Evolutionary conservation across 53 echinoderm and acorn worm genomes (phyloP).

Genomic region (Temnopleurus reevesii): DNA sequence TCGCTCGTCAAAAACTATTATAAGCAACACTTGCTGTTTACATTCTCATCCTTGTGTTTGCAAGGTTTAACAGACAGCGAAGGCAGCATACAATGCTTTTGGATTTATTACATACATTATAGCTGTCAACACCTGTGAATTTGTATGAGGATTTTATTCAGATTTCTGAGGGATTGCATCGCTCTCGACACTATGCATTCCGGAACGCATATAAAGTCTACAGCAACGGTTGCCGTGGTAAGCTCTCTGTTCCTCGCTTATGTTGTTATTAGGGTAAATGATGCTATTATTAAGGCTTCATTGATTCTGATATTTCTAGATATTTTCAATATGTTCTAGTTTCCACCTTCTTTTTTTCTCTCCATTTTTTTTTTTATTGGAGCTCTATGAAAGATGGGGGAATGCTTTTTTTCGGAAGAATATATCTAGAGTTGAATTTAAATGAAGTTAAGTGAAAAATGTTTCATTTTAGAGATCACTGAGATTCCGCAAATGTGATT

Average conservation of each 20-base stretch:
- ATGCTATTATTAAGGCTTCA: too few species aligned
- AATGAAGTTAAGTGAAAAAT: too few species aligned
- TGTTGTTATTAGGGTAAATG: too few species aligned
- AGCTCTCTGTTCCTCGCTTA: background rate
- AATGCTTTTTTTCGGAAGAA: too few species aligned
- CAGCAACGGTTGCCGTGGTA: constrained; percentile 29
- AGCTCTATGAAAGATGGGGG: too few species aligned
- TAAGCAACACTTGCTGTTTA: background rate
- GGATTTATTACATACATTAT: constrained; percentile 13
- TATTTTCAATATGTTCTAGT: too few species aligned
- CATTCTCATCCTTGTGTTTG: background rate
- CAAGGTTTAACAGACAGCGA: background rate
- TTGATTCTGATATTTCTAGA: too few species aligned
- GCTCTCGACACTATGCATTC: constrained; percentile 5
- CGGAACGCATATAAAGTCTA: constrained; percentile 39
- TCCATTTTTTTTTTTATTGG: too few species aligned
- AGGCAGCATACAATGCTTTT: background rate
- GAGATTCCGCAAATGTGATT: too few species aligned
- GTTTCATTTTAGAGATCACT: too few species aligned
- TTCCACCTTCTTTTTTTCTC: too few species aligned
- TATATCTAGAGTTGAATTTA: too few species aligned
- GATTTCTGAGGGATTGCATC: constrained; percentile 5
- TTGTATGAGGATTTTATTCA: constrained; percentile 43
- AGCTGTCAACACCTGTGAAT: constrained; percentile 33
- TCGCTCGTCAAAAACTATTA: constrained; percentile 9